Conservation (phyloP, 2,888 invertebrate genomes). For the Coronaproctus castanopsis region DNA sequence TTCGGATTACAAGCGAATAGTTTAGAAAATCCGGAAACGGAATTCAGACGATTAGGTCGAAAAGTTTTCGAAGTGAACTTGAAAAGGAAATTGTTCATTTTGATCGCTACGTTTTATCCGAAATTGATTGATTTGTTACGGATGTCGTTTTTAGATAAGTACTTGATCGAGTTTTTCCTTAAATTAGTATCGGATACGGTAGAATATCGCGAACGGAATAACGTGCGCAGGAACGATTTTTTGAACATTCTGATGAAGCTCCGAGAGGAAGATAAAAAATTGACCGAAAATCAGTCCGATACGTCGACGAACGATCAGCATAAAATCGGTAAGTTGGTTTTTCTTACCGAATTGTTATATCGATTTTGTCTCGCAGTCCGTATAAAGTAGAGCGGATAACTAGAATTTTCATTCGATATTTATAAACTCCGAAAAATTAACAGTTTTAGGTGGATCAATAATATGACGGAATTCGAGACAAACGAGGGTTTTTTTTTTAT, state of each 20-base stretch:
- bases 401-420: too few relatives aligned
- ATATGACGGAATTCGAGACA: too few relatives aligned
- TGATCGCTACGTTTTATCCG: conserved; percentile 2
- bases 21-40: conserved; percentile 1
- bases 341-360: too few relatives aligned
- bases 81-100: neutral
- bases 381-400: too few relatives aligned
- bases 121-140: neutral
- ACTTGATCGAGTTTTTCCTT: neutral
- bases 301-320: too few relatives aligned
- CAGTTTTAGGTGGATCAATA: too few relatives aligned
- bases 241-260: conserved; percentile 5
- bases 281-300: too few relatives aligned
- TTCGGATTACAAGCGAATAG: conserved; percentile 6
- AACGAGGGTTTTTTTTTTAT: too few relatives aligned
- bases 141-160: neutral
- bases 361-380: too few relatives aligned
- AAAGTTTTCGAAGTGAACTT: neutral
- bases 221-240: conserved; percentile 9
- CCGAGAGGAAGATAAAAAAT: conserved; percentile 5
- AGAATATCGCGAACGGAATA: conserved; percentile 2
- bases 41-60: neutral
- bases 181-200: conserved; percentile 4
- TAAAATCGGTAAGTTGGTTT: too few relatives aligned
- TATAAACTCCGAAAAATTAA: too few relatives aligned